Evolutionary conservation across 1,140 invertebrate species (phyloP), one percentile per base, ranked within the genome.

Genomic region (Papilio helenus): DNA sequence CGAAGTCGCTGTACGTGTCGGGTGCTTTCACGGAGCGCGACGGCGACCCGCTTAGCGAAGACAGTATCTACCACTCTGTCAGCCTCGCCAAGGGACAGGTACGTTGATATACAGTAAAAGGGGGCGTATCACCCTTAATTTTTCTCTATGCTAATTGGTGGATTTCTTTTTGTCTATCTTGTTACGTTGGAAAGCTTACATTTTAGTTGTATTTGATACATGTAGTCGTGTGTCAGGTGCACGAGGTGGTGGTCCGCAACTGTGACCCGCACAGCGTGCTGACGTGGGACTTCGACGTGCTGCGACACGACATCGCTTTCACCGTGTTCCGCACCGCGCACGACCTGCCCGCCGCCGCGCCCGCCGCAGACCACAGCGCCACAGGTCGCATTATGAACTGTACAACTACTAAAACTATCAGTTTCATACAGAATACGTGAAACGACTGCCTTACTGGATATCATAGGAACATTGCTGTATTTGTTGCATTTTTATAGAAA

Each of bases 241-340:
- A 99, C 95, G 98, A 99, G 89, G 97, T 98, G 73, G 95, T 98
- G 61, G 96, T 99, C 51, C 95, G 96, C 71, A 98, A 98, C 80
- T 96, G 97, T 61, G 98, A 99, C 93, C 96, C 97, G 58, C 97
- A 98, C 74, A 97, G 97, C 90, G 98, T 99, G 76, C 96, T 99
- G 16, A 99, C 98, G 20, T 99, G 98, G 98, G 99, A 99, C 94
- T 99, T 99, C 96, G 99, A 99, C 95, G 97, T 99, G 10, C 96
- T 99, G 92, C 96, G 98, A 71, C 97, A 98, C 86, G 98, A 98
- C 90, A 96, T 99, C 82, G 96, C 97, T 79, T 99, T 99, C 95
- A 97, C 97, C 39, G 97, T 99, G n/a, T 96, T 97, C 85, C 95
- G 96, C n/a, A 96, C 96, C 51, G 95, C 95, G 49, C 93, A 95